These are phyloP conservation scores for Camponotus floridanus DNA, from an alignment of 1,140 invertebrate genomes.

Conservation along the genomic window DNA sequence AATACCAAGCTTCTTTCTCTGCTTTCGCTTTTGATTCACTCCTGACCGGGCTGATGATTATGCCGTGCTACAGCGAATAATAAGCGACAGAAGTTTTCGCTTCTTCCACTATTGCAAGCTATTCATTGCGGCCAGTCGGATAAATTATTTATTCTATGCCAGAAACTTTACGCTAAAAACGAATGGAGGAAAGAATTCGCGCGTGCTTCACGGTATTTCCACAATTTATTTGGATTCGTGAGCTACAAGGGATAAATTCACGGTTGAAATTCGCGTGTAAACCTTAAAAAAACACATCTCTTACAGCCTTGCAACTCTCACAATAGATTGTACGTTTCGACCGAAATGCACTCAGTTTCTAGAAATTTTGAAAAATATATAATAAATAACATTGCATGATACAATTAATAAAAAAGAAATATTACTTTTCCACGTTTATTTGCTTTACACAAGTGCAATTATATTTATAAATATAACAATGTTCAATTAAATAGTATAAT, in stretches of 20 bases:
- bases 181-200: conserved; percentile 42
- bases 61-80: conserved; percentile 31
- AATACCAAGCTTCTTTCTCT: conserved; percentile 47
- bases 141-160: conserved; percentile 68
- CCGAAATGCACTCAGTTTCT: neutral
- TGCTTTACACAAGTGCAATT: neutral
- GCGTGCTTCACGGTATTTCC: conserved; percentile 43
- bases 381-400: neutral
- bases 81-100: conserved; percentile 62
- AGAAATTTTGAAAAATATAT: neutral
- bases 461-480: conserved; percentile 6
- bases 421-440: neutral
- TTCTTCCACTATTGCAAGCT: conserved; percentile 30
- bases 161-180: conserved; percentile 46
- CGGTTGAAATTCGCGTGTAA: conserved; percentile 54
- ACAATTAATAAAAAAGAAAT: neutral
- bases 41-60: conserved; percentile 61
- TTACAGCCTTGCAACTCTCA: neutral
- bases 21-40: conserved; percentile 66
- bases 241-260: conserved; percentile 38
- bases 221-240: conserved; percentile 58
- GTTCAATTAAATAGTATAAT: neutral
- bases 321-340: neutral
- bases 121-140: conserved; percentile 52
- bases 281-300: conserved; percentile 23